Conservation (phyloP, 2,797 vertebrate species). For the Chloroceryle amazona region DNA sequence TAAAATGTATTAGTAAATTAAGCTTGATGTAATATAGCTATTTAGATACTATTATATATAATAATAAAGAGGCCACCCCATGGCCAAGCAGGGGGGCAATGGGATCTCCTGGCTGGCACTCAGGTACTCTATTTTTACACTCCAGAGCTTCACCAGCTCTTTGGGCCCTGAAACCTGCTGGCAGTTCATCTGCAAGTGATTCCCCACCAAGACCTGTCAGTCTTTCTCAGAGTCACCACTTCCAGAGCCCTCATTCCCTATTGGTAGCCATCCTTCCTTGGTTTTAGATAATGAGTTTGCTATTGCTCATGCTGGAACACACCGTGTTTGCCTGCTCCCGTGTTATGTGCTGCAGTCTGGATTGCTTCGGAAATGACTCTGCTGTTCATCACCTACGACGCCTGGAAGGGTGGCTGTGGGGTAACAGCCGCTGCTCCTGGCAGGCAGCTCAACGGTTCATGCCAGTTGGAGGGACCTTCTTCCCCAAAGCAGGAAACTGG, state of each 20-base stretch:
- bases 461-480: conserved; percentile 63
- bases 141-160: neutral
- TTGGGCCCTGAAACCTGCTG: neutral
- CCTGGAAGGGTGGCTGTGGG: conserved; percentile 9
- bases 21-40: neutral
- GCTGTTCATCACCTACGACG: conserved; percentile 31
- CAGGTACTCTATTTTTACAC: neutral
- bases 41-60: neutral
- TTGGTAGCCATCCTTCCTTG: neutral
- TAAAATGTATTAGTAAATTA: neutral
- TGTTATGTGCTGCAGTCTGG: neutral
- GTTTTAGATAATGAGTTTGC: neutral
- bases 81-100: neutral
- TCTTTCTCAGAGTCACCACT: neutral
- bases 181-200: neutral
- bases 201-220: rapidly evolving
- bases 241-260: neutral
- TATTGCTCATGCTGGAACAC: neutral
- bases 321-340: neutral
- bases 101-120: neutral
- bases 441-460: neutral
- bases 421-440: conserved; percentile 23
- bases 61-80: neutral
- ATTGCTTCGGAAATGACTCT: neutral
- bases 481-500: conserved; percentile 39